Conservation (phyloP, 2,113 vertebrate species). For the Gila orcuttii region DNA sequence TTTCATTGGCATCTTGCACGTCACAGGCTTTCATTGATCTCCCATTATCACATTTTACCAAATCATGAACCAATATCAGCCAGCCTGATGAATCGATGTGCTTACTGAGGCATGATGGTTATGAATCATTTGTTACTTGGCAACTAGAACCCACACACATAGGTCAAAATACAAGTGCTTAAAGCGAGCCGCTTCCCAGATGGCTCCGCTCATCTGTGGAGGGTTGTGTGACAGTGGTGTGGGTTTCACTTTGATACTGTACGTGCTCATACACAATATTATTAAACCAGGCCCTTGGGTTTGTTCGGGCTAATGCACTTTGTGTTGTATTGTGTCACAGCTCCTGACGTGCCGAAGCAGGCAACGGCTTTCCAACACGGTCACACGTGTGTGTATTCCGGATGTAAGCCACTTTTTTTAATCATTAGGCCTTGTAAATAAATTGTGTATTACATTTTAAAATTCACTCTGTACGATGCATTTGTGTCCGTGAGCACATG, state of each 20-base stretch:
- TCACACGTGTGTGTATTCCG: background rate
- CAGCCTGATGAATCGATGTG: conserved; percentile 37
- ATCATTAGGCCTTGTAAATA: background rate
- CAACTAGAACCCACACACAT: conserved; percentile 42
- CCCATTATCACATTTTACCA: conserved; percentile 9
- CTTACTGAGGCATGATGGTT: conserved; percentile 34
- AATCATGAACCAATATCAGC: conserved; percentile 35
- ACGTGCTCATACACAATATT: conserved; percentile 25
- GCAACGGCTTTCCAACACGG: background rate
- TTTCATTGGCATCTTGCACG: background rate
- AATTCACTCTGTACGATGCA: background rate
- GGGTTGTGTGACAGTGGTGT: conserved; percentile 50
- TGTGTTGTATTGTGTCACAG: background rate
- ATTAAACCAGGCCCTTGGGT: conserved; percentile 12
- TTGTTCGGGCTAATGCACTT: background rate
- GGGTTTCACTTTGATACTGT: conserved; percentile 28
- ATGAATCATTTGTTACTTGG: conserved; percentile 50
- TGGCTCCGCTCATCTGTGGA: conserved; percentile 29
- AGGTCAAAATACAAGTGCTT: conserved; percentile 46
- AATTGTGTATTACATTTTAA: background rate
- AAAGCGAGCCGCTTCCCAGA: conserved; percentile 39
- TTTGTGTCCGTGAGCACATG: background rate
- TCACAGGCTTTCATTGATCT: conserved; percentile 23
- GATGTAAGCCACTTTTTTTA: background rate
- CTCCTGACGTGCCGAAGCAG: background rate